A percentile compares a stretch with the other conserved stretches of the same genome.
Conservation (phyloP, 2,888 invertebrate genomes). For the Eristalinus aeneus region DNA sequence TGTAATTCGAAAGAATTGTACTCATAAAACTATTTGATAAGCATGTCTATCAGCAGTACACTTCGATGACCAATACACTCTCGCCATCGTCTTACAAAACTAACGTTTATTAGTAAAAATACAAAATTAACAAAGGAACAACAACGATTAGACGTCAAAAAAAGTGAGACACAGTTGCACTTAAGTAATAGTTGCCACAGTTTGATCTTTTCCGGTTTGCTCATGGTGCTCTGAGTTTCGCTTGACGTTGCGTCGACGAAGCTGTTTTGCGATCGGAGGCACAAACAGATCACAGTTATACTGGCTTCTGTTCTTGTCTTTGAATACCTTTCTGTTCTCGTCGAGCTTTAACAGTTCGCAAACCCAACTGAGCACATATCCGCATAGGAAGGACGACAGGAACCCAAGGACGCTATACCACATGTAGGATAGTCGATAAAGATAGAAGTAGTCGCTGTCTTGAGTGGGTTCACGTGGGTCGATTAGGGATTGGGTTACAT, state of each 20-base stretch:
- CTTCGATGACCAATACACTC: not conserved
- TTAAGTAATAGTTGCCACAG: conserved; percentile 42
- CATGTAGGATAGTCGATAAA: conserved; percentile 85
- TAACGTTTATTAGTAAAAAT: not conserved
- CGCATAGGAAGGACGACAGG: conserved; percentile 81
- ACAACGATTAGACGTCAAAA: not conserved
- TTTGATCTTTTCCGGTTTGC: conserved; percentile 2
- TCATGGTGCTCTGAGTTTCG: not conserved
- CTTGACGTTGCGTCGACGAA: conserved; percentile 75
- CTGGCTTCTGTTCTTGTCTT: conserved; percentile 76
- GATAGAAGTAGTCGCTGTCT: conserved; percentile 74
- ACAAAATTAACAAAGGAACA: not conserved
- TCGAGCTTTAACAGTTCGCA: conserved; percentile 78
- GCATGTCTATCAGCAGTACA: not conserved
- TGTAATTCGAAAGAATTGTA: too few species aligned
- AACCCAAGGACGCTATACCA: conserved; percentile 85
- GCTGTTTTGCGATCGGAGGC: conserved; percentile 81
- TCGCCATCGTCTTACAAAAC: not conserved
- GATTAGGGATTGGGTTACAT: conserved; percentile 68
- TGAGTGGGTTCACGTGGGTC: conserved; percentile 4
- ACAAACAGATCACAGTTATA: conserved; percentile 84
- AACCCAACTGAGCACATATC: conserved; percentile 82
- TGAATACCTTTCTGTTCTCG: conserved; percentile 75
- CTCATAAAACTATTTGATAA: not conserved
- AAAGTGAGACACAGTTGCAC: not conserved